Percentiles rank a stretch among this genome's conserved stretches.
These are phyloP conservation scores for Tolypeutes matacus DNA, from an alignment of 2,797 vertebrate genomes.

Conservation along the genomic window DNA sequence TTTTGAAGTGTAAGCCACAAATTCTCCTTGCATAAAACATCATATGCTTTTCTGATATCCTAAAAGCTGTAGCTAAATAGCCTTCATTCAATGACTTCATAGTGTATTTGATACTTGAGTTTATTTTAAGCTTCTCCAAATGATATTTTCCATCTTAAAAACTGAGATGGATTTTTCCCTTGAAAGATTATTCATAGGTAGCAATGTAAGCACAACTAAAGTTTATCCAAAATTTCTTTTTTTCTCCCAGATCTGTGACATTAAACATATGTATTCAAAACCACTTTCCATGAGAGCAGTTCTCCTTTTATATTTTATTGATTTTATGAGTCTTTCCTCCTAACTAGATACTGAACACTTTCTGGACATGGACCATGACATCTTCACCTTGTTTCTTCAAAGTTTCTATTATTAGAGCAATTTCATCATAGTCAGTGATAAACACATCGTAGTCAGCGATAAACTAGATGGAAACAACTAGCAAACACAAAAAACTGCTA, in stretches of 20 bases:
- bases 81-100: conserved; percentile 68
- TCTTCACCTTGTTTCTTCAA: background rate
- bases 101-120: conserved; percentile 63
- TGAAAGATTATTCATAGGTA: conserved; percentile 81
- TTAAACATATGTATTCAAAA: conserved; percentile 72
- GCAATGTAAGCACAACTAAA: conserved; percentile 75
- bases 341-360: background rate
- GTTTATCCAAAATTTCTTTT: conserved; percentile 67
- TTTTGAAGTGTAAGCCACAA: conserved; percentile 81
- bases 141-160: conserved; percentile 76
- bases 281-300: conserved; percentile 21
- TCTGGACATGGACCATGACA: background rate
- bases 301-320: conserved; percentile 52
- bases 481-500: conserved; percentile 24
- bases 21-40: conserved; percentile 70
- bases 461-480: background rate
- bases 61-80: conserved; percentile 58
- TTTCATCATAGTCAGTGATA: background rate
- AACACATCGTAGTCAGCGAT: background rate
- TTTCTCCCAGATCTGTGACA: conserved; percentile 68
- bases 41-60: conserved; percentile 69
- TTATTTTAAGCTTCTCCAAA: conserved; percentile 71
- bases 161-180: conserved; percentile 75
- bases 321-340: conserved; percentile 31
- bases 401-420: background rate